Evolutionary conservation across 2,113 vertebrate genomes (phyloP).

Genomic region (Tricholaema leucomelas): DNA sequence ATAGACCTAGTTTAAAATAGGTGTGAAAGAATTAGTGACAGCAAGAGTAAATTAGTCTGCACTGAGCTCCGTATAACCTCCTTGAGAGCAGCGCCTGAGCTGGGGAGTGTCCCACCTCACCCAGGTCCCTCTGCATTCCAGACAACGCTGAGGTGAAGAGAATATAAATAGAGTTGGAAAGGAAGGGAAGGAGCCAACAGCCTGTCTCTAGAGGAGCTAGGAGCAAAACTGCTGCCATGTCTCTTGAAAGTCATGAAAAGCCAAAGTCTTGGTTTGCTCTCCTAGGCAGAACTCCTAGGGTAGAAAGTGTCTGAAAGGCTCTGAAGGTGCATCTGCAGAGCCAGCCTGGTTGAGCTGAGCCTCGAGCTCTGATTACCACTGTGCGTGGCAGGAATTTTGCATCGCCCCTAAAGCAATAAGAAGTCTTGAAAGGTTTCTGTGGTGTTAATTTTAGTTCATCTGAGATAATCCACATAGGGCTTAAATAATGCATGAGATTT

Average conservation of each 20-base stretch:
- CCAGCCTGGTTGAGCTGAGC: constrained; percentile 26
- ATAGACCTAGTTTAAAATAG: neutral
- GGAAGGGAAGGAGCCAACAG: neutral
- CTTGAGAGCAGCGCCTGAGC: neutral
- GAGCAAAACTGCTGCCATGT: neutral
- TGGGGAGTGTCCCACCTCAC: neutral
- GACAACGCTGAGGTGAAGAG: constrained; percentile 28
- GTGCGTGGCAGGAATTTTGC: constrained; percentile 44
- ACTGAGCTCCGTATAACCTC: neutral
- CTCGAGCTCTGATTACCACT: constrained; percentile 18
- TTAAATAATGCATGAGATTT: constrained; percentile 70
- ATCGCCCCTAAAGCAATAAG: neutral
- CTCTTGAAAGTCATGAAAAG: constrained; percentile 55
- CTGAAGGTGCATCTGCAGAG: neutral
- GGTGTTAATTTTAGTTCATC: constrained; percentile 45
- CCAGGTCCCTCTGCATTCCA: neutral
- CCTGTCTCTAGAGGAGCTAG: constrained; percentile 15
- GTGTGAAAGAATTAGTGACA: neutral
- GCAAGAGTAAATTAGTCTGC: neutral
- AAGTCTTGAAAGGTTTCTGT: constrained; percentile 36
- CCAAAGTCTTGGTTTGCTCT: constrained; percentile 17
- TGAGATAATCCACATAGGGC: constrained; percentile 7
- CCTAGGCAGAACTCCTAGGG: neutral
- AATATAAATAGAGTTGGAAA: constrained; percentile 30
- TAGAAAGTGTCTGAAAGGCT: constrained; percentile 1